A percentile compares a stretch with the other conserved stretches of the same genome.
phyloP scores from a whole-genome alignment of 2,888 invertebrate genomes.

The Drosophila siamana region DNA sequence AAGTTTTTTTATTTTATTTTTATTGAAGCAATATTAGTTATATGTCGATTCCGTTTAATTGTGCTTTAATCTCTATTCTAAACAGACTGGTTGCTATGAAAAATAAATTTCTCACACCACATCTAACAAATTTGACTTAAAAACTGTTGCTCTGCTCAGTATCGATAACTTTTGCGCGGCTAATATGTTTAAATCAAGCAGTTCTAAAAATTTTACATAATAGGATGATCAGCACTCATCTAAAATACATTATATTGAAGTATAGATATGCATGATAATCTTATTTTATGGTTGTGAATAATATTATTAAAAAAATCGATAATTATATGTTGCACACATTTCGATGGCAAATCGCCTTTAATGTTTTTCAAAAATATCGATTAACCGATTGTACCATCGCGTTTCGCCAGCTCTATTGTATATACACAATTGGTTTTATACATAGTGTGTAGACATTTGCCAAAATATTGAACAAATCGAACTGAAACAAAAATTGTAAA shows the following conservation, averaged over 20 bases:
- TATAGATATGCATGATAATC: too few relatives aligned
- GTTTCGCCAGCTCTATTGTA: conserved; percentile 30
- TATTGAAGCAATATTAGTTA: neutral
- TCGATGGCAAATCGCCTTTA: too few relatives aligned
- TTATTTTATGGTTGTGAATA: too few relatives aligned
- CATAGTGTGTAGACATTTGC: conserved; percentile 47
- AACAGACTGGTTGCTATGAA: conserved; percentile 1
- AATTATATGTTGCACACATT: too few relatives aligned
- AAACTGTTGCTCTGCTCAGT: too few relatives aligned
- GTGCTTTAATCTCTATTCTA: too few relatives aligned
- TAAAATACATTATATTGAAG: too few relatives aligned
- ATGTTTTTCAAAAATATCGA: neutral
- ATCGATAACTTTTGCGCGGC: too few relatives aligned
- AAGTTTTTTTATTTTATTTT: neutral
- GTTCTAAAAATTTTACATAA: too few relatives aligned
- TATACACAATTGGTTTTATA: conserved; percentile 55
- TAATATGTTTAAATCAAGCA: too few relatives aligned
- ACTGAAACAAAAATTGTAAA: neutral
- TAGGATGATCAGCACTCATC: too few relatives aligned
- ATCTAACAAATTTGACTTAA: neutral
- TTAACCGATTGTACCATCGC: neutral
- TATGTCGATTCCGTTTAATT: neutral
- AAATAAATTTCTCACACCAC: neutral
- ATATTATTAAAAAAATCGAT: too few relatives aligned
- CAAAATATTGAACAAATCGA: conserved; percentile 45